A percentile compares a stretch with the other conserved stretches of the same genome.
Evolutionary conservation across 1,140 invertebrate genomes (phyloP).

Genomic region (Cyrtorhinus lividipennis): DNA sequence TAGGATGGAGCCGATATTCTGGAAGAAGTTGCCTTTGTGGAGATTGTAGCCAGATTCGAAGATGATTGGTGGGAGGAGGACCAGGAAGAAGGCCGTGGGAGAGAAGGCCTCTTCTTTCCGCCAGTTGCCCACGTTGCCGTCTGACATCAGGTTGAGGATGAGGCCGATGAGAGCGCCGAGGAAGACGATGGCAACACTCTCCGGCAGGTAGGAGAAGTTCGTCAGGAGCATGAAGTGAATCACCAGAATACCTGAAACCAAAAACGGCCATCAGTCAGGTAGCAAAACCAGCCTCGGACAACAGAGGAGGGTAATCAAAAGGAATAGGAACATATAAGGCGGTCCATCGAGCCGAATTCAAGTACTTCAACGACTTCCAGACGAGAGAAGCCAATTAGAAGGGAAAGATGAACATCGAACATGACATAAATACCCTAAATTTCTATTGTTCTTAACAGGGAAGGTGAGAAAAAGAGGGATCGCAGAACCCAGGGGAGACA

Average conservation of each 20-base stretch:
- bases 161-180: conserved; percentile 84
- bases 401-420: too few relatives aligned
- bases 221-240: conserved; percentile 91
- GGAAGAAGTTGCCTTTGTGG: conserved; percentile 97
- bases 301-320: too few relatives aligned
- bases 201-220: conserved; percentile 91
- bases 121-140: conserved; percentile 83
- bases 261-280: too few relatives aligned
- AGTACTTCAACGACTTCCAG: too few relatives aligned
- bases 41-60: conserved; percentile 98
- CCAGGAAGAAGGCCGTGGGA: conserved; percentile 92
- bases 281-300: too few relatives aligned
- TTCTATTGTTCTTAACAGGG: too few relatives aligned
- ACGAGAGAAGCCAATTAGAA: too few relatives aligned
- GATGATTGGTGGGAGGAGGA: conserved; percentile 94
- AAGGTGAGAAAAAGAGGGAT: too few relatives aligned
- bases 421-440: too few relatives aligned
- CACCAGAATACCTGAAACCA: conserved; percentile 81
- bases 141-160: conserved; percentile 77
- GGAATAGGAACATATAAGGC: too few relatives aligned
- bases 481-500: too few relatives aligned
- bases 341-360: too few relatives aligned
- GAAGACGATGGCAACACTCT: conserved; percentile 94
- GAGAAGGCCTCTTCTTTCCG: conserved; percentile 93
- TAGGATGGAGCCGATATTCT: conserved; percentile 88